Percentiles rank a stretch among this genome's conserved stretches.
Conservation (phyloP, 1,140 invertebrate species). For the Palaemon carinicauda region DNA sequence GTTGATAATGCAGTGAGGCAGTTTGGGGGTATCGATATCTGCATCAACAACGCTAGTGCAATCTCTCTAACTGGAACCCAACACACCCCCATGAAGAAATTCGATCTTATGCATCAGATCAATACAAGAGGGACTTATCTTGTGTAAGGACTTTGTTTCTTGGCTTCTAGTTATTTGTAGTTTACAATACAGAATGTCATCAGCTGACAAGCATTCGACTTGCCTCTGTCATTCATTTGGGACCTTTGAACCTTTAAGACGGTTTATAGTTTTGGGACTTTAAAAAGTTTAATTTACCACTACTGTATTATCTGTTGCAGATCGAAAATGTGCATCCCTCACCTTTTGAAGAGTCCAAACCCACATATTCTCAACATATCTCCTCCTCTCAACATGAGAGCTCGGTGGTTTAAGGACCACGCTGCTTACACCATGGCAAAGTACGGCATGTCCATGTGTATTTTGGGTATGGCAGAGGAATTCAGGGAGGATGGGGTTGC, state of each 20-base stretch:
- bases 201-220: too few species aligned
- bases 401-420: constrained; percentile 91
- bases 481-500: constrained; percentile 83
- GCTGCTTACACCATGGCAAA: constrained; percentile 98
- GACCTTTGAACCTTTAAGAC: background rate
- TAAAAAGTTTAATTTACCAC: too few species aligned
- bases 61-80: constrained; percentile 89
- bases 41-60: constrained; percentile 97
- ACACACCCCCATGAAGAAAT: constrained; percentile 93
- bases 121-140: constrained; percentile 93
- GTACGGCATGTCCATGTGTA: constrained; percentile 99
- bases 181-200: too few species aligned
- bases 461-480: constrained; percentile 94
- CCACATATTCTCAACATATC: constrained; percentile 96
- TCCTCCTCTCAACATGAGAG: constrained; percentile 90
- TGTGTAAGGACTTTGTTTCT: constrained; percentile 71
- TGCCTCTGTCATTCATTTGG: too few species aligned
- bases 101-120: constrained; percentile 92
- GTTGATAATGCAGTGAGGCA: constrained; percentile 85
- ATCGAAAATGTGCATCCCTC: constrained; percentile 90
- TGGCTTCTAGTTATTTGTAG: too few species aligned
- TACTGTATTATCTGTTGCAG: constrained; percentile 69
- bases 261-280: background rate
- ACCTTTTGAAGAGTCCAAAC: constrained; percentile 87
- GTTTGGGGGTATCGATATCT: constrained; percentile 96